phyloP scores from a whole-genome alignment of 1,140 invertebrate genomes.

The Stegodyphus dumicola region DNA sequence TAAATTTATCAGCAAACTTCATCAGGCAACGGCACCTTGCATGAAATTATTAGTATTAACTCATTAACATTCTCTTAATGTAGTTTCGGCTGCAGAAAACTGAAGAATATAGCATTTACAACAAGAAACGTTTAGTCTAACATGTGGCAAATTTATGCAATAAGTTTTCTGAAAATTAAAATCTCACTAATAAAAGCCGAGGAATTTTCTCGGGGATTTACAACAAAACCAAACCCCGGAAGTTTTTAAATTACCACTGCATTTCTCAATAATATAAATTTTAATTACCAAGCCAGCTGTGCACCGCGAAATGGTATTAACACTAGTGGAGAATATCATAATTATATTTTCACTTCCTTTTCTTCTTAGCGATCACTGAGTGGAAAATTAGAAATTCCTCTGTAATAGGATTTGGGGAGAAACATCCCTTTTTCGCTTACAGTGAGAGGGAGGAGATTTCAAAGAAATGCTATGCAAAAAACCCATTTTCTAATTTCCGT shows the following conservation, averaged over 20 bases:
- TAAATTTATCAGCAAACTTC: too few species aligned
- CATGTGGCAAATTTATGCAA: too few species aligned
- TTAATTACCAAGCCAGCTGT: background rate
- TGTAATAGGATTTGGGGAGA: conserved; percentile 4
- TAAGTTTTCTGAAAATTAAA: too few species aligned
- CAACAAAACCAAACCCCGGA: too few species aligned
- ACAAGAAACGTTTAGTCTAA: too few species aligned
- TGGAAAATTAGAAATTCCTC: conserved; percentile 35
- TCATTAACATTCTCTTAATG: too few species aligned
- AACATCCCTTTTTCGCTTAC: background rate
- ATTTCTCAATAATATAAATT: background rate
- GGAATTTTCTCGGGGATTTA: too few species aligned
- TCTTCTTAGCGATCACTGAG: conserved; percentile 5
- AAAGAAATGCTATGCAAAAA: background rate
- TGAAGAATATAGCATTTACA: too few species aligned
- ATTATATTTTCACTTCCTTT: background rate
- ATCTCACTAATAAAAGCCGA: too few species aligned
- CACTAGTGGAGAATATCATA: background rate
- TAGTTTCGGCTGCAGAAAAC: too few species aligned
- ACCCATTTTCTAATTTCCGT: conserved; percentile 39
- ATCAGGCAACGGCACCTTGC: too few species aligned
- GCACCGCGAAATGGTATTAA: background rate
- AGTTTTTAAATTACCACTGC: background rate
- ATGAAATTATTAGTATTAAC: too few species aligned
- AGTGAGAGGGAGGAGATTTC: conserved; percentile 3